Evolutionary conservation across 1,140 invertebrate genomes (phyloP).

Genomic region (Heterodera schachtii): DNA sequence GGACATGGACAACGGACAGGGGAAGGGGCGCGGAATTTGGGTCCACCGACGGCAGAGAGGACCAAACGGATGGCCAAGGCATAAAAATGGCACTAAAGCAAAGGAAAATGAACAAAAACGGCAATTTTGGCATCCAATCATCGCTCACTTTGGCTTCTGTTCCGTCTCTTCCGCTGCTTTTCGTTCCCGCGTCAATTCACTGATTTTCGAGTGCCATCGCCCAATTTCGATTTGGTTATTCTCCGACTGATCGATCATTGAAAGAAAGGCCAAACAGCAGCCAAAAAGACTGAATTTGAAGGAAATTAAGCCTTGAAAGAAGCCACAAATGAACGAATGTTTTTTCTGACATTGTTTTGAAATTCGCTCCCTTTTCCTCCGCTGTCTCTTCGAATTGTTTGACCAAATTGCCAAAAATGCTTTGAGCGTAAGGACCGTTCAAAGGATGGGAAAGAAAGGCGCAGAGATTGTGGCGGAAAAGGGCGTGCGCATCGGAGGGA

Average conservation of each 20-base stretch:
- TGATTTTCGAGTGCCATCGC: background rate
- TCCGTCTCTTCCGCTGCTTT: background rate
- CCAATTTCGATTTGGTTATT: background rate
- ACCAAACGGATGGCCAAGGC: background rate
- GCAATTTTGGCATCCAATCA: background rate
- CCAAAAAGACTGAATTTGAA: background rate
- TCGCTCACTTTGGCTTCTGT: background rate
- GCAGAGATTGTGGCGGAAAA: background rate
- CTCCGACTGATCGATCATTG: background rate
- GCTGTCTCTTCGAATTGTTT: slow-evolving; percentile 2
- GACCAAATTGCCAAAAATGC: background rate
- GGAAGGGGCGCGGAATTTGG: background rate
- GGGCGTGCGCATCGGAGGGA: background rate
- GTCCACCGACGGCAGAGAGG: background rate
- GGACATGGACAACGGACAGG: background rate
- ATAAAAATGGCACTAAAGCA: slow-evolving; percentile 8
- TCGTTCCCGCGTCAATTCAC: background rate
- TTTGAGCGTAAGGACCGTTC: background rate
- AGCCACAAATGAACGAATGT: background rate
- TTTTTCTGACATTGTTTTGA: background rate
- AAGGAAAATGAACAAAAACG: slow-evolving; percentile 14
- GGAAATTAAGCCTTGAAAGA: background rate
- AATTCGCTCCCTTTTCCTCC: background rate
- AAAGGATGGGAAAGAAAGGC: background rate
- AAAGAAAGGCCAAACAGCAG: background rate